Conservation (phyloP, 2,888 invertebrate species). For the Xestia sexstrigata region DNA sequence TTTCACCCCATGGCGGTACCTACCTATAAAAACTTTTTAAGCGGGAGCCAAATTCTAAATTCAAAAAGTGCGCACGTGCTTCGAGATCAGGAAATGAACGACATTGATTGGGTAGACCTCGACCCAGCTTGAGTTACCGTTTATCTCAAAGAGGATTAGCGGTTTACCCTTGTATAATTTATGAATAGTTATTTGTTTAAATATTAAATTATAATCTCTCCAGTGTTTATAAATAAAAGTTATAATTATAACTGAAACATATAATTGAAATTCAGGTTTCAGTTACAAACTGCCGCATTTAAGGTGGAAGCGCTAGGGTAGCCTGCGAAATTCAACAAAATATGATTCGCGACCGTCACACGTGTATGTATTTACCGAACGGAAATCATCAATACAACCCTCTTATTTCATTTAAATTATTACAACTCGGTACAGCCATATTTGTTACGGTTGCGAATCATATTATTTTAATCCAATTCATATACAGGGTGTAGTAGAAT, state of each 20-base stretch:
- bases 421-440: too few species aligned
- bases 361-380: too few species aligned
- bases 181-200: conserved; percentile 29
- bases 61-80: conserved; percentile 49
- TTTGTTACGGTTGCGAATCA: too few species aligned
- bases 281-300: neutral
- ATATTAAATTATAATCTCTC: conserved; percentile 15
- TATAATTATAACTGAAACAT: conserved; percentile 2
- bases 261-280: neutral
- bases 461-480: too few species aligned
- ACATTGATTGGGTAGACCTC: conserved; percentile 36
- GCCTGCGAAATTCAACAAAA: too few species aligned
- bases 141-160: conserved; percentile 40
- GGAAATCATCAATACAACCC: too few species aligned
- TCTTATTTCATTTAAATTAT: too few species aligned
- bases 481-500: neutral
- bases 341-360: too few species aligned
- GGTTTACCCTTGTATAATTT: conserved; percentile 21
- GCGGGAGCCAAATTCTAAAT: conserved; percentile 34
- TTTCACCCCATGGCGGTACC: neutral
- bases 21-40: conserved; percentile 11
- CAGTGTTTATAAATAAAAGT: conserved; percentile 44
- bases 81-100: conserved; percentile 42
- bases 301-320: too few species aligned
- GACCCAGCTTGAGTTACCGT: conserved; percentile 5